These are phyloP conservation scores for Antedon mediterranea DNA, from an alignment of 53 echinoderm and acorn worm genomes.

Conservation along the genomic window DNA sequence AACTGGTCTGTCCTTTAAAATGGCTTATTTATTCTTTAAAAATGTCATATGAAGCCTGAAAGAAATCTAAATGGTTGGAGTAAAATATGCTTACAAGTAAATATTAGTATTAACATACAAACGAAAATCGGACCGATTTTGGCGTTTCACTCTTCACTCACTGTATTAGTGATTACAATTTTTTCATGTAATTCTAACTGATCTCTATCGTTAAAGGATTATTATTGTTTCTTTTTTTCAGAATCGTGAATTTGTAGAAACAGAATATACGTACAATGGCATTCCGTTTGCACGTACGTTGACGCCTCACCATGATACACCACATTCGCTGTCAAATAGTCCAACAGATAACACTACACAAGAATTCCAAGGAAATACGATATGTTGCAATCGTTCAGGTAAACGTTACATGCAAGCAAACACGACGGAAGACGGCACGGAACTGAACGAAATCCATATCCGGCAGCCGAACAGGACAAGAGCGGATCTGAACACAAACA, in stretches of 20 bases:
- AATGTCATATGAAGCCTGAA: no score
- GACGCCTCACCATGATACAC: slow-evolving; percentile 6
- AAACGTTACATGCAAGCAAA: not conserved
- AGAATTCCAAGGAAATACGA: slow-evolving; percentile 18
- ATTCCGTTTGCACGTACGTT: slow-evolving; percentile 72
- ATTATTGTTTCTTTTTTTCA: slow-evolving; percentile 15
- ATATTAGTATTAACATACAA: no score
- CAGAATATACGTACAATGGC: slow-evolving; percentile 98
- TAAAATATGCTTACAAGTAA: no score
- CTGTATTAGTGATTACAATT: no score
- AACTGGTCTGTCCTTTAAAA: no score
- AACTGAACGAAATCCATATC: slow-evolving; percentile 63
- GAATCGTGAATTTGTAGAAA: slow-evolving; percentile 94
- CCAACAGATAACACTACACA: slow-evolving; percentile 56
- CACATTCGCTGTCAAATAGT: slow-evolving; percentile 38
- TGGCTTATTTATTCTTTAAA: no score
- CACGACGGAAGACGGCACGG: slow-evolving; percentile 36
- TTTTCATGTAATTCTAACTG: no score
- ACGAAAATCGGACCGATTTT: no score
- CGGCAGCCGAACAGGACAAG: slow-evolving; percentile 31
- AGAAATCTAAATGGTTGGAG: no score
- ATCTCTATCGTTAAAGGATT: no score
- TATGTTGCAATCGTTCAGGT: not conserved
- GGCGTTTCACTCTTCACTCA: no score
- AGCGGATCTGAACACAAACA: slow-evolving; percentile 41